These are phyloP conservation scores for Furcula furcula DNA, from an alignment of 2,888 invertebrate species.

Conservation along the genomic window DNA sequence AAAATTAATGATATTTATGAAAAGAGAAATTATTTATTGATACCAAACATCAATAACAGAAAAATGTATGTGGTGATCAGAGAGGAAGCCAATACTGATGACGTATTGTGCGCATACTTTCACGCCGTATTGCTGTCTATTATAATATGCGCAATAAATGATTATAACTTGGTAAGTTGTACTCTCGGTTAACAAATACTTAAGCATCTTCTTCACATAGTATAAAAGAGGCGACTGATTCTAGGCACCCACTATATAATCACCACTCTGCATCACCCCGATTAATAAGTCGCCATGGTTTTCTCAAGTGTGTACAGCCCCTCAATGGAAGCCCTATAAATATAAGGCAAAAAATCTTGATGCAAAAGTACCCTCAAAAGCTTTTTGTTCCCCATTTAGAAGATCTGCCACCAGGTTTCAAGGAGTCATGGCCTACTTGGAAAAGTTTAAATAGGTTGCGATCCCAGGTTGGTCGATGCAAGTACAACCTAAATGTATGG, in stretches of 20 bases:
- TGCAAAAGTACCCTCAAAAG: too few relatives aligned
- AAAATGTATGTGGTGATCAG: conserved; percentile 81
- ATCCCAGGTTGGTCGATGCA: too few relatives aligned
- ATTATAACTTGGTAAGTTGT: conserved; percentile 45
- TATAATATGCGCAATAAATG: conserved; percentile 52
- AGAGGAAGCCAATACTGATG: conserved; percentile 68
- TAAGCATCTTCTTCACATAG: not conserved
- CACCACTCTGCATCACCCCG: too few relatives aligned
- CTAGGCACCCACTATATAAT: too few relatives aligned
- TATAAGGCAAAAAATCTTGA: too few relatives aligned
- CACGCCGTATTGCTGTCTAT: conserved; percentile 82
- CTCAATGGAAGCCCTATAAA: too few relatives aligned
- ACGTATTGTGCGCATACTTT: conserved; percentile 86
- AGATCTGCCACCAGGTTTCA: too few relatives aligned
- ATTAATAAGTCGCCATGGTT: not conserved
- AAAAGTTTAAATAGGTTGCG: too few relatives aligned
- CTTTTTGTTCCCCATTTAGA: too few relatives aligned
- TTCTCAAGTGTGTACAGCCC: not conserved
- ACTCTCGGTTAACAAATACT: too few relatives aligned
- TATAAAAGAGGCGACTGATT: not conserved
- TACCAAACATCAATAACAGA: conserved; percentile 65
- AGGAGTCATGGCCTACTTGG: too few relatives aligned
- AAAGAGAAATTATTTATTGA: conserved; percentile 77
- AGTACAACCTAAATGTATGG: too few relatives aligned
- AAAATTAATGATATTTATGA: conserved; percentile 66